Conservation (phyloP, 2,113 vertebrate species). For the Sarotherodon lohbergeri region DNA sequence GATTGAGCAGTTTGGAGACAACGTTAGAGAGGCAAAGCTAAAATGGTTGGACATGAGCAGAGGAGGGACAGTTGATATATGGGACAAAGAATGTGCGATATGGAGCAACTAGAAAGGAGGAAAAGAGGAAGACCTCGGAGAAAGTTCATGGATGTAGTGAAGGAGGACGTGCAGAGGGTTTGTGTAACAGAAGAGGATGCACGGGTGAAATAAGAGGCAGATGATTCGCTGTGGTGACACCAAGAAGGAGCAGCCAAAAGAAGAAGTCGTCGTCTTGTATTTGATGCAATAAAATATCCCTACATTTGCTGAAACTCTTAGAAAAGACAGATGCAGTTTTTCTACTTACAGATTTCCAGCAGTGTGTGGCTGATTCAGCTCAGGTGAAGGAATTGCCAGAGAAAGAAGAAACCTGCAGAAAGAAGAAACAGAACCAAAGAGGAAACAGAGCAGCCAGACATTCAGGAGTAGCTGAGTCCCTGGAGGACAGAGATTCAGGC, state of each 20-base stretch:
- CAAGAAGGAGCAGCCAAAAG: neutral
- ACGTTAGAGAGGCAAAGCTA: neutral
- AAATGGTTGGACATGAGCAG: neutral
- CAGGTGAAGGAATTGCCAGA: neutral
- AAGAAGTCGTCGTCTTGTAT: neutral
- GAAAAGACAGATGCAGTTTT: neutral
- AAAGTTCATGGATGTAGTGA: neutral
- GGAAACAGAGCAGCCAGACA: constrained; percentile 48
- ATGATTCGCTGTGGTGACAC: neutral
- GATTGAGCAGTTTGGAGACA: neutral
- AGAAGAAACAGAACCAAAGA: constrained; percentile 34
- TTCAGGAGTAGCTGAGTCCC: constrained; percentile 57
- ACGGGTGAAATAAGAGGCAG: neutral
- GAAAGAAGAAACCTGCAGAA: constrained; percentile 2
- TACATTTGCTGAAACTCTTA: neutral
- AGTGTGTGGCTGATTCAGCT: neutral
- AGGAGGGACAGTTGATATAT: neutral
- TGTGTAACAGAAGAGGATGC: neutral
- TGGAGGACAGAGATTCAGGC: constrained; percentile 61
- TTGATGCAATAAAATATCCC: neutral
- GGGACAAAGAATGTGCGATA: neutral
- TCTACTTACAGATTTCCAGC: neutral
- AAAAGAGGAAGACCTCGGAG: neutral
- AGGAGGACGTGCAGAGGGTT: neutral
- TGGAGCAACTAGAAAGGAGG: neutral